Percentiles rank a stretch among this genome's conserved stretches.
These are phyloP conservation scores for Euphonia xanthogaster DNA, from an alignment of 2,797 vertebrate genomes.

Conservation along the genomic window DNA sequence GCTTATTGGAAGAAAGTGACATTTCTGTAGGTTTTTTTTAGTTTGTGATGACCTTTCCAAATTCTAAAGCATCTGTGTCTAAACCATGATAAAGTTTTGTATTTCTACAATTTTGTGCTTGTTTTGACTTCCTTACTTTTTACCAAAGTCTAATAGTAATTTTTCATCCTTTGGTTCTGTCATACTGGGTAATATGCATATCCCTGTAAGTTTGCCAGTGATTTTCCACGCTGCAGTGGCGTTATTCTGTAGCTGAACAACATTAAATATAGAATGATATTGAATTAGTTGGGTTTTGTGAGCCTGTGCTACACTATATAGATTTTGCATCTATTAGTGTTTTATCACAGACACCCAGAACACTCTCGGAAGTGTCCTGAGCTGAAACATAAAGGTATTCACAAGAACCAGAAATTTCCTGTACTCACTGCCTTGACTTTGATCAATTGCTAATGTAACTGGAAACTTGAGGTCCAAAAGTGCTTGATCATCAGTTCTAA, in stretches of 20 bases:
- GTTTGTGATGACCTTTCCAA: conserved; percentile 34
- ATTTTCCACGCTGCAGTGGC: conserved; percentile 25
- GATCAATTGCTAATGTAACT: conserved; percentile 1
- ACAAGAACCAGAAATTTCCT: background rate
- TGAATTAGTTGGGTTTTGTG: background rate
- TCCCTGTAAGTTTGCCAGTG: conserved; percentile 33
- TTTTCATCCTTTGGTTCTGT: conserved; percentile 38
- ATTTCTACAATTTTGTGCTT: background rate
- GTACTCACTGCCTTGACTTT: background rate
- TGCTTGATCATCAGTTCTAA: background rate
- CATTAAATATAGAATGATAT: conserved; percentile 21
- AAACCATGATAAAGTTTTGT: background rate
- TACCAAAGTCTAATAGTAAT: background rate
- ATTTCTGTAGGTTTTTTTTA: conserved; percentile 15
- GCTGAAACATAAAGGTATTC: background rate
- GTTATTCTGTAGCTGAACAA: conserved; percentile 5
- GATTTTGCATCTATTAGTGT: background rate
- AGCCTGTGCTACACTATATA: background rate
- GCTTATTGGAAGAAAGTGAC: background rate
- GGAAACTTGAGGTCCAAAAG: background rate
- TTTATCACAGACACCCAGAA: conserved; percentile 1
- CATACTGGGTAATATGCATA: conserved; percentile 25
- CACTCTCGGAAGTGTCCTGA: background rate
- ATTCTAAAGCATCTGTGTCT: conserved; percentile 16
- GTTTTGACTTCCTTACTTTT: background rate